Evolutionary conservation across 2,888 invertebrate genomes (phyloP).

Genomic region (Orthosia gothica): DNA sequence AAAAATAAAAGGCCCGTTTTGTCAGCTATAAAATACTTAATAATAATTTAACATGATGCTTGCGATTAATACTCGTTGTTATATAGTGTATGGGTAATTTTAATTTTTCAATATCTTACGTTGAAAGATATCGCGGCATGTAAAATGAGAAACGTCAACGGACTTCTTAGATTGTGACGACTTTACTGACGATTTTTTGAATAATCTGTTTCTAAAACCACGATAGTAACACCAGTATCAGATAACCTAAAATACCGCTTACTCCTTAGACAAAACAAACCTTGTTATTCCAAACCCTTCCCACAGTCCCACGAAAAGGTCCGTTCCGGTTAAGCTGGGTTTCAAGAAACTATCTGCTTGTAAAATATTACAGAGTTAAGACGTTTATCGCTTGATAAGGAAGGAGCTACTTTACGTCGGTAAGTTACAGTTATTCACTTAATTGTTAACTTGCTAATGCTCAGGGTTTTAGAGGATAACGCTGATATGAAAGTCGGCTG

Average conservation of each 20-base stretch:
- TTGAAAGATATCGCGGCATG: no score
- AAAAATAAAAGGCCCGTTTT: no score
- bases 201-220: no score
- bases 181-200: no score
- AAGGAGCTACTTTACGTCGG: slow-evolving; percentile 36
- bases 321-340: slow-evolving; percentile 13
- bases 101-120: no score
- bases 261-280: background rate
- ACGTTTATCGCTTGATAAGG: slow-evolving; percentile 58
- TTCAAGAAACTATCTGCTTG: slow-evolving; percentile 49
- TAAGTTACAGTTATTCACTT: slow-evolving; percentile 56
- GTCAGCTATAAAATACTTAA: no score
- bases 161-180: no score
- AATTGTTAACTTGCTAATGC: slow-evolving; percentile 59
- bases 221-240: no score
- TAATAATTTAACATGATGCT: no score
- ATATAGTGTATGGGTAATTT: no score
- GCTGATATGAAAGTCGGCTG: slow-evolving; percentile 48
- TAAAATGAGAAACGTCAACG: no score
- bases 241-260: background rate
- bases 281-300: background rate
- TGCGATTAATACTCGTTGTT: no score
- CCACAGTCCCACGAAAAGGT: slow-evolving; percentile 5
- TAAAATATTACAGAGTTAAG: slow-evolving; percentile 57
- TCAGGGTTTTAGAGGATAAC: slow-evolving; percentile 31